A percentile compares a stretch with the other conserved stretches of the same genome.
Evolutionary conservation across 2,113 vertebrate genomes (phyloP).

Genomic region (Caranx melampygus): DNA sequence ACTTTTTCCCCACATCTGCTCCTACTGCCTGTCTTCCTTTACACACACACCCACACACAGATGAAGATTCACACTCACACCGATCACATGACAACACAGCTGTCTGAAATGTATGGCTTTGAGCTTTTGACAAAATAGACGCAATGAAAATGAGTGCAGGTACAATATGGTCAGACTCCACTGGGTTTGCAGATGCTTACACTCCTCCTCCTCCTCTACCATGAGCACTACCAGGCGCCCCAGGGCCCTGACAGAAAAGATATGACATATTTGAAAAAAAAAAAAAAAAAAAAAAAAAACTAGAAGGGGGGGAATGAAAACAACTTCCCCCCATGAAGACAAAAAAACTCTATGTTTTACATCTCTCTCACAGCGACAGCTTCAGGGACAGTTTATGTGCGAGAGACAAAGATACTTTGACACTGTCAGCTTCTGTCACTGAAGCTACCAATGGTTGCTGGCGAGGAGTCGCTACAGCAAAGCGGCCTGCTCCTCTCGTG

Average conservation of each 20-base stretch:
- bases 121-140: slow-evolving; percentile 74
- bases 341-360: slow-evolving; percentile 77
- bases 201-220: slow-evolving; percentile 67
- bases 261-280: slow-evolving; percentile 71
- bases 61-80: slow-evolving; percentile 36
- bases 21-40: slow-evolving; percentile 64
- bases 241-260: slow-evolving; percentile 81
- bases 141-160: slow-evolving; percentile 66
- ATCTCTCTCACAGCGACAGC: slow-evolving; percentile 81
- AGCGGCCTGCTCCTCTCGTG: slow-evolving; percentile 60
- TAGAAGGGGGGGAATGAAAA: slow-evolving; percentile 74
- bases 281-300: slow-evolving; percentile 39
- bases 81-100: slow-evolving; percentile 70
- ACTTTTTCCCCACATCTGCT: slow-evolving; percentile 74
- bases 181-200: slow-evolving; percentile 75
- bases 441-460: slow-evolving; percentile 55
- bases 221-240: slow-evolving; percentile 70
- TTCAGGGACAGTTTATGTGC: slow-evolving; percentile 87
- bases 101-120: slow-evolving; percentile 70
- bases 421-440: slow-evolving; percentile 85
- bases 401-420: slow-evolving; percentile 83
- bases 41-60: slow-evolving; percentile 15
- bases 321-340: slow-evolving; percentile 71
- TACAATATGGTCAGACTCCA: slow-evolving; percentile 82
- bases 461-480: slow-evolving; percentile 57